Evolutionary conservation across 2,113 vertebrate species (phyloP).

Genomic region (Oceanites oceanicus): DNA sequence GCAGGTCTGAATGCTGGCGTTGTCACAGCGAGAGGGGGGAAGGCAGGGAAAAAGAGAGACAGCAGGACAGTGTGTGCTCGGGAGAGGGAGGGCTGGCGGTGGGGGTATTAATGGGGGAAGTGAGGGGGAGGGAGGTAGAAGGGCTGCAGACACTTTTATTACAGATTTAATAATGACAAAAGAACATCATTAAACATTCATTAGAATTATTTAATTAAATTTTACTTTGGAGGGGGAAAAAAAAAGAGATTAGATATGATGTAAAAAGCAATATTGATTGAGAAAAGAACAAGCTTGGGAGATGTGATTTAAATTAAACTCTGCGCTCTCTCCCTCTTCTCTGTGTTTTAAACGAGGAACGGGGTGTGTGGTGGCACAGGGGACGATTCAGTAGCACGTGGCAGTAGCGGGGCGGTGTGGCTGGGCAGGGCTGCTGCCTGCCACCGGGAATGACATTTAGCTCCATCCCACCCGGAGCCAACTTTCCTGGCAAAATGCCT

Average conservation of each 20-base stretch:
- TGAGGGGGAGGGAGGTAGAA: slow-evolving; percentile 10
- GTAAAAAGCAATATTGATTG: slow-evolving; percentile 80
- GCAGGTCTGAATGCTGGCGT: slow-evolving; percentile 71
- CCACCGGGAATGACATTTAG: not conserved
- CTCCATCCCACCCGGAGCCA: not conserved
- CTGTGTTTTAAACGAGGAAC: not conserved
- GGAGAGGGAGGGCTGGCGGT: slow-evolving; percentile 14
- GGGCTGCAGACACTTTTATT: slow-evolving; percentile 69
- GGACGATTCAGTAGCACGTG: not conserved
- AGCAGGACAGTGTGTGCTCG: not conserved
- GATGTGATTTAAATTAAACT: slow-evolving; percentile 23
- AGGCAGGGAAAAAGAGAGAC: slow-evolving; percentile 53
- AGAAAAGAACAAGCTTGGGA: not conserved
- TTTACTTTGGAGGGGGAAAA: slow-evolving; percentile 69
- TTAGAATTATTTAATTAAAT: slow-evolving; percentile 93
- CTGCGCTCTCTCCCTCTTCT: not conserved
- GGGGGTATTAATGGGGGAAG: not conserved
- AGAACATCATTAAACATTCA: slow-evolving; percentile 93
- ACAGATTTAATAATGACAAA: slow-evolving; percentile 90
- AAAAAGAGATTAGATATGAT: slow-evolving; percentile 83
- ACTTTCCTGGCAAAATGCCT: not conserved
- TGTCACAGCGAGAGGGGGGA: not conserved
- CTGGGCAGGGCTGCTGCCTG: not conserved
- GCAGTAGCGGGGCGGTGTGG: not conserved
- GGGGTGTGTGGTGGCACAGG: not conserved